phyloP scores from a whole-genome alignment of 2,113 vertebrate species.

The Leptobrachium leishanense region DNA sequence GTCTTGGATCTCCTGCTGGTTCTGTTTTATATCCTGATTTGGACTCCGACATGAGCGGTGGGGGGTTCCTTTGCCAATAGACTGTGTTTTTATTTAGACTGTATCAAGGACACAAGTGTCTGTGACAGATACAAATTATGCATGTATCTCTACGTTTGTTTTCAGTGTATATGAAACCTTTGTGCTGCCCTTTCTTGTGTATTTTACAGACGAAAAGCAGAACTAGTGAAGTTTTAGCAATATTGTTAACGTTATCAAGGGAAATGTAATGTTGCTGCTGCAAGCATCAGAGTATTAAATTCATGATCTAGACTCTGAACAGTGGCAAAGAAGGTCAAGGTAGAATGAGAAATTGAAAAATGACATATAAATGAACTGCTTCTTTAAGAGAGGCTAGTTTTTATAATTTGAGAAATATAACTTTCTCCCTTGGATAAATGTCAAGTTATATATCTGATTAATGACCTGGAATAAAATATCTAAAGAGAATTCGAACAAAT shows the following conservation, averaged over 20 bases:
- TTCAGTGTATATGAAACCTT: background rate
- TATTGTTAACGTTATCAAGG: too few species aligned
- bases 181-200: too few species aligned
- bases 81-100: background rate
- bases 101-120: background rate
- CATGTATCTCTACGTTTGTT: background rate
- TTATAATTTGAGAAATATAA: background rate
- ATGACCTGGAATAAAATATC: slow-evolving; percentile 6
- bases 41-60: background rate
- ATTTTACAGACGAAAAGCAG: too few species aligned
- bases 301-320: too few species aligned
- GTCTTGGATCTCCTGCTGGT: background rate
- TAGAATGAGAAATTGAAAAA: background rate
- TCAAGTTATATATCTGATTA: slow-evolving; percentile 21
- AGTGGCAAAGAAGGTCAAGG: too few species aligned
- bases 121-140: background rate
- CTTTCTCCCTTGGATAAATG: background rate
- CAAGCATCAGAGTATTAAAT: too few species aligned
- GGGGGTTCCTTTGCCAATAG: background rate
- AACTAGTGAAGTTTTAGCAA: too few species aligned
- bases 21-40: background rate
- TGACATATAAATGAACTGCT: background rate
- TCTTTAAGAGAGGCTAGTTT: background rate
- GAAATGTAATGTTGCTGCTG: too few species aligned
- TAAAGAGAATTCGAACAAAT: slow-evolving; percentile 8